Base-by-base conservation (phyloP, 2,113 vertebrate genomes). In the Capra hircus region DNA sequence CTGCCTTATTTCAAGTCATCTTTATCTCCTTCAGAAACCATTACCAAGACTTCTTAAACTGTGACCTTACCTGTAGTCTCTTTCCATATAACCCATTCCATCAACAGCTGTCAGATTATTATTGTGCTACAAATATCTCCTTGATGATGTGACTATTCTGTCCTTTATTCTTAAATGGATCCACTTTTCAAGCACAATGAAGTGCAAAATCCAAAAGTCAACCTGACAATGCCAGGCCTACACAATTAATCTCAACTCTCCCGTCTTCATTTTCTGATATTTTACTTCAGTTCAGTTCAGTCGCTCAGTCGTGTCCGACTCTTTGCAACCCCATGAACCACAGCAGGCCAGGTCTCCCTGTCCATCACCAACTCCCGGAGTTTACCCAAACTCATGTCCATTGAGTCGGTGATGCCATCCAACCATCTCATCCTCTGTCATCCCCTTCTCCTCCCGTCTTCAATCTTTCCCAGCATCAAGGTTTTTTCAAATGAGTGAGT, bases 271-370 rank as follows among this genome's bases (percentile, higher is more conserved):
- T 88, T 59, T 33, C 25, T 77, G 67, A 53, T 6, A 30, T 53
- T 74, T n/a, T 55, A 80, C 13, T 91, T 12, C n/a, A 71, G 17
- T 67, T 67, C 33, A 67, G 8, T 71, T 71, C n/a, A 71, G 64
- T 36, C 2, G 0, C 64, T 71, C 17, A 71, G n/a, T 71, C 4
- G 0, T 36, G n/a, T 71, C n/a, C 1, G 0, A 71, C n/a, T 11
- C n/a, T 71, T 71, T 71, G n/a, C 9, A 10, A 36, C n/a, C 17
- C 33, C n/a, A 36, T 71, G 64, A 11, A 36, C 17, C n/a, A n/a
- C n/a, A 71, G n/a, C 17, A 21, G 8, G 9, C 64, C 64, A 71
- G n/a, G 7, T 5, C 17, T 71, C 64, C 33, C 33, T 67, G 8
- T 67, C 33, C 64, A 71, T 71, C n/a, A 71, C 64, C n/a, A 71